These are phyloP conservation scores for Eremobia ochroleuca DNA, from an alignment of 2,888 invertebrate genomes.

Conservation along the genomic window DNA sequence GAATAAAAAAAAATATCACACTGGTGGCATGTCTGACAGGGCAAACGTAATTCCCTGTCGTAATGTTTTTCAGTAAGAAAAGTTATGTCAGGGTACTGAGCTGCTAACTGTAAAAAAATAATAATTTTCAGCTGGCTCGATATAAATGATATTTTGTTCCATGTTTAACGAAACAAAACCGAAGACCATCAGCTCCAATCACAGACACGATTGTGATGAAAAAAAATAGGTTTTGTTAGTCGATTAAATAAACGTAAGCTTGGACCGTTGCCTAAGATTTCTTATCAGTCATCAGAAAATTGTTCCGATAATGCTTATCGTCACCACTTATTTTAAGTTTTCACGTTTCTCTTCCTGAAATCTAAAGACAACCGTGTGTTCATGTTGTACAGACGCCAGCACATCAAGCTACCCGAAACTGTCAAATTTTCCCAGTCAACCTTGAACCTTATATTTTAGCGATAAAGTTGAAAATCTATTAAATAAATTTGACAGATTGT, in stretches of 20 bases:
- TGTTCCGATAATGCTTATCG: background rate
- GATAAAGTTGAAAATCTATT: too few relatives aligned
- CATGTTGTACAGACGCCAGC: background rate
- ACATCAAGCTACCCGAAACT: too few relatives aligned
- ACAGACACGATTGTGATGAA: background rate
- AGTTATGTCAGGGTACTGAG: slow-evolving; percentile 1
- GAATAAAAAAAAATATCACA: slow-evolving; percentile 35
- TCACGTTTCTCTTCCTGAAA: background rate
- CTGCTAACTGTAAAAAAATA: slow-evolving; percentile 34
- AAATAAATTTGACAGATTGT: too few relatives aligned
- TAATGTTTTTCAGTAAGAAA: slow-evolving; percentile 25
- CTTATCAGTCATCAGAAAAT: background rate
- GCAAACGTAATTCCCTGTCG: slow-evolving; percentile 40
- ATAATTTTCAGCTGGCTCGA: slow-evolving; percentile 3
- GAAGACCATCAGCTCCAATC: background rate
- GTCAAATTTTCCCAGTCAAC: too few relatives aligned
- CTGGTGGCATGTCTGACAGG: slow-evolving; percentile 26
- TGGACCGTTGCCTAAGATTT: too few relatives aligned
- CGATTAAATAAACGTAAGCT: background rate
- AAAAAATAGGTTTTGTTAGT: background rate
- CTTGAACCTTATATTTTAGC: too few relatives aligned
- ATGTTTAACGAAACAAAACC: slow-evolving; percentile 21
- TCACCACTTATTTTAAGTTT: background rate
- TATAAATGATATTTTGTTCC: slow-evolving; percentile 10
- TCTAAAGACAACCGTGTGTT: background rate